phyloP scores from a whole-genome alignment of 2,888 invertebrate genomes.

The Dicranocentrus wangi region DNA sequence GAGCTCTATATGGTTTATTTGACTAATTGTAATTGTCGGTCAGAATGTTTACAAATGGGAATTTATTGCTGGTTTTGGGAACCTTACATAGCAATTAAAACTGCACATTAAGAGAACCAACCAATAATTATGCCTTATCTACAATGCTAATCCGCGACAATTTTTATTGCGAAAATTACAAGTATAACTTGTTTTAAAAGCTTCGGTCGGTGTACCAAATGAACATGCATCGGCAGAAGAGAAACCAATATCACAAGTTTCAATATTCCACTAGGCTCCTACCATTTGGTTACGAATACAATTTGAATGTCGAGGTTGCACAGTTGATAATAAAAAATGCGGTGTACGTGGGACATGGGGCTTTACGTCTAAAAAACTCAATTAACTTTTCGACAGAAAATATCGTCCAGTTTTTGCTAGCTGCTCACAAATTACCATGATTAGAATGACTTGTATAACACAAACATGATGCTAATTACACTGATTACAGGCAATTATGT shows the following conservation, averaged over 20 bases:
- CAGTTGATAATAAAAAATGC: no score
- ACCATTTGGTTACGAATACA: no score
- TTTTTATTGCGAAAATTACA: constrained; percentile 35
- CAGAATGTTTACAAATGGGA: constrained; percentile 30
- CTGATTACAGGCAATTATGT: constrained; percentile 55
- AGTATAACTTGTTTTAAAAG: neutral
- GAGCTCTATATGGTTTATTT: no score
- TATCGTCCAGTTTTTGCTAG: constrained; percentile 50
- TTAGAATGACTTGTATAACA: constrained; percentile 44
- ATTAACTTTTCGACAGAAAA: constrained; percentile 18
- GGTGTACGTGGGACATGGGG: neutral
- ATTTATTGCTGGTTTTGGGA: constrained; percentile 19
- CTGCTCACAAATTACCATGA: constrained; percentile 51
- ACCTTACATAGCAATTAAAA: constrained; percentile 36
- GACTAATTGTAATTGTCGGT: constrained; percentile 33
- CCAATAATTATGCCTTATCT: constrained; percentile 38
- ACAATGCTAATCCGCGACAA: constrained; percentile 44
- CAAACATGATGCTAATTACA: constrained; percentile 62
- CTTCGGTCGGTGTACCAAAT: no score
- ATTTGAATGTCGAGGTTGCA: no score
- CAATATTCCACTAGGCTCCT: no score
- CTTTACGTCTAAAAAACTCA: neutral
- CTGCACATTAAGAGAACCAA: constrained; percentile 27
- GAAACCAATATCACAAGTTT: no score
- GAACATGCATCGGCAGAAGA: no score